Conservation (phyloP, 2,888 invertebrate species). For the Lithophane socia region DNA sequence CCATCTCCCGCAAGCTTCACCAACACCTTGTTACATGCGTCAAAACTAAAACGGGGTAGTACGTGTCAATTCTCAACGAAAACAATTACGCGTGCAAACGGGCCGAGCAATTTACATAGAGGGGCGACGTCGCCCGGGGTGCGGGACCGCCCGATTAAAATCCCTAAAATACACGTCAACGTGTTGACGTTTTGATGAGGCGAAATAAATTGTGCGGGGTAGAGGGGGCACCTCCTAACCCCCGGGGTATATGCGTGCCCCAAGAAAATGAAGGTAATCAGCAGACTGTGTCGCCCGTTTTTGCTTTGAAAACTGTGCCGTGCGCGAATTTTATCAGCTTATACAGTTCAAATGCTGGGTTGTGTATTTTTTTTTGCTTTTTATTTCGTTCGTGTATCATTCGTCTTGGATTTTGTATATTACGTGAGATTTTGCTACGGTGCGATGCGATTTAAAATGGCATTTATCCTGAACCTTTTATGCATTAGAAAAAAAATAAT, state of each 20-base stretch:
- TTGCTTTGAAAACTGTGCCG: slow-evolving; percentile 73
- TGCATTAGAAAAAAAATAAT: slow-evolving; percentile 6
- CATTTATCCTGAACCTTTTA: neutral
- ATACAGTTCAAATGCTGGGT: slow-evolving; percentile 62
- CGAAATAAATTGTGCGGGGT: slow-evolving; percentile 85
- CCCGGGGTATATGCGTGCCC: slow-evolving; percentile 83
- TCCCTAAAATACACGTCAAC: slow-evolving; percentile 89
- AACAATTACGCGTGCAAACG: slow-evolving; percentile 84
- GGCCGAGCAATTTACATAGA: slow-evolving; percentile 85
- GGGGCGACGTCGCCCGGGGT: slow-evolving; percentile 70
- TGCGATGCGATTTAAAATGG: slow-evolving; percentile 34
- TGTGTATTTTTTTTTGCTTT: slow-evolving; percentile 57
- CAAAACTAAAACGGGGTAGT: slow-evolving; percentile 76
- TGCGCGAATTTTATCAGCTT: slow-evolving; percentile 74
- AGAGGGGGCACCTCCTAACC: slow-evolving; percentile 70
- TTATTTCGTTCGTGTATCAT: slow-evolving; percentile 62
- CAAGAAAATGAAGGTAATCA: slow-evolving; percentile 89
- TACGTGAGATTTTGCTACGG: slow-evolving; percentile 29
- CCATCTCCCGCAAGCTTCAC: slow-evolving; percentile 33
- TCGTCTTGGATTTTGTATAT: slow-evolving; percentile 54
- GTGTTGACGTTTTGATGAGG: slow-evolving; percentile 90
- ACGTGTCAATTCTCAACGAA: slow-evolving; percentile 86
- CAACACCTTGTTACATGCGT: slow-evolving; percentile 68
- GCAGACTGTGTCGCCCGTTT: slow-evolving; percentile 69
- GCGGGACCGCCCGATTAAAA: slow-evolving; percentile 83